Percentiles rank a stretch among this genome's conserved stretches.
Evolutionary conservation across 2,113 vertebrate genomes (phyloP).

Genomic region (Alouatta palliata): DNA sequence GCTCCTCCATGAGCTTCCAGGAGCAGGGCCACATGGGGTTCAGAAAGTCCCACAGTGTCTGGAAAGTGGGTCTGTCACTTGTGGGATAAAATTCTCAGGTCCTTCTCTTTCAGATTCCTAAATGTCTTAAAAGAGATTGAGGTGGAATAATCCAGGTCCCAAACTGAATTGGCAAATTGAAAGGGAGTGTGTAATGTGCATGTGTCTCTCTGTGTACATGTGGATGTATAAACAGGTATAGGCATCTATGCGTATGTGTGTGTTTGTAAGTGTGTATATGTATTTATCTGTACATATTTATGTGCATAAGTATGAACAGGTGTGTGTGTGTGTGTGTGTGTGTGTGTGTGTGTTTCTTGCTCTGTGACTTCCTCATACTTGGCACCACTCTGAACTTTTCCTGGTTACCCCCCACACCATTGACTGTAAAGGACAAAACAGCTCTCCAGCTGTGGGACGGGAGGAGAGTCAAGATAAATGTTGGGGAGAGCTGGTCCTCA

Average conservation of each 20-base stretch:
- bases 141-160: not conserved
- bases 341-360: not conserved
- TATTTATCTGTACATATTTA: not conserved
- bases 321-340: not conserved
- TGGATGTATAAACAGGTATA: not conserved
- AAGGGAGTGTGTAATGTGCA: not conserved
- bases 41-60: too few relatives aligned
- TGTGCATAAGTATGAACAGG: not conserved
- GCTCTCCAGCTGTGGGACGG: not conserved
- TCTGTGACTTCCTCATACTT: not conserved
- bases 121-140: not conserved
- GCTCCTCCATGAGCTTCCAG: too few relatives aligned
- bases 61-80: too few relatives aligned
- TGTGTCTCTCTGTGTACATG: not conserved
- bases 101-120: not conserved
- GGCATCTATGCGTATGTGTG: not conserved
- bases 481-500: not conserved
- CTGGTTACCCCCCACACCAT: too few relatives aligned
- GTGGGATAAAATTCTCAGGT: not conserved
- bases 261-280: not conserved
- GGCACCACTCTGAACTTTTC: not conserved
- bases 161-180: not conserved
- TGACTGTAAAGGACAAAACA: not conserved
- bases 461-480: rapidly evolving
- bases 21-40: too few relatives aligned